These are phyloP conservation scores for Brachionus koreanus DNA, from an alignment of 1,140 invertebrate genomes.

Conservation along the genomic window DNA sequence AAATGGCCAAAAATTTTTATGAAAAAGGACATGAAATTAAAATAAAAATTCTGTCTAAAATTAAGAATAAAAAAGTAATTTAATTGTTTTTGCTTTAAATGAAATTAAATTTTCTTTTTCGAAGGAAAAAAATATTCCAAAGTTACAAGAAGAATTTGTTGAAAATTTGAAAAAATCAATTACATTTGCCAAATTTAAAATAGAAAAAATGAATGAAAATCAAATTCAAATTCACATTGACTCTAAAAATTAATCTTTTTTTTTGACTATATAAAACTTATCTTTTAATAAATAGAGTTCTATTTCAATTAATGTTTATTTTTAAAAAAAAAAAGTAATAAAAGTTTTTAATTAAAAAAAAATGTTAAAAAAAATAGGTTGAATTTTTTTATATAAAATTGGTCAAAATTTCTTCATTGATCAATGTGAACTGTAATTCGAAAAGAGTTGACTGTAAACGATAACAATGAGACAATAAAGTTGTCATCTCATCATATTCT, in stretches of 20 bases:
- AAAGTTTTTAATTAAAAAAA: no score
- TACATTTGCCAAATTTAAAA: constrained; percentile 4
- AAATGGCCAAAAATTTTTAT: constrained; percentile 27
- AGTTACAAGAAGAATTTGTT: constrained; percentile 38
- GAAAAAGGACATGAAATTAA: constrained; percentile 38
- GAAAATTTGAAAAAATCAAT: constrained; percentile 1
- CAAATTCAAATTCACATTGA: constrained; percentile 23
- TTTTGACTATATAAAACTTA: background rate
- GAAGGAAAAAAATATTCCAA: constrained; percentile 34
- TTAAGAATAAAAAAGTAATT: constrained; percentile 38
- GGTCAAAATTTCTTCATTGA: background rate
- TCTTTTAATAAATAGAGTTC: background rate
- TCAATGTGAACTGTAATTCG: background rate
- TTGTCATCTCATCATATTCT: background rate
- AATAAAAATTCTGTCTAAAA: constrained; percentile 42
- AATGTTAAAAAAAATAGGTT: no score
- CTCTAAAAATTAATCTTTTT: background rate
- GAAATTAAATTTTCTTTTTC: background rate
- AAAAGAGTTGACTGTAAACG: background rate
- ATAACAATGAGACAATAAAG: background rate
- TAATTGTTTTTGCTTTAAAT: background rate
- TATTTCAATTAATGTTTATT: no score
- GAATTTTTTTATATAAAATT: background rate
- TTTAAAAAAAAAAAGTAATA: no score
- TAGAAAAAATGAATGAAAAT: background rate